phyloP scores from a whole-genome alignment of 2,888 invertebrate species.

The Venusia cambrica region DNA sequence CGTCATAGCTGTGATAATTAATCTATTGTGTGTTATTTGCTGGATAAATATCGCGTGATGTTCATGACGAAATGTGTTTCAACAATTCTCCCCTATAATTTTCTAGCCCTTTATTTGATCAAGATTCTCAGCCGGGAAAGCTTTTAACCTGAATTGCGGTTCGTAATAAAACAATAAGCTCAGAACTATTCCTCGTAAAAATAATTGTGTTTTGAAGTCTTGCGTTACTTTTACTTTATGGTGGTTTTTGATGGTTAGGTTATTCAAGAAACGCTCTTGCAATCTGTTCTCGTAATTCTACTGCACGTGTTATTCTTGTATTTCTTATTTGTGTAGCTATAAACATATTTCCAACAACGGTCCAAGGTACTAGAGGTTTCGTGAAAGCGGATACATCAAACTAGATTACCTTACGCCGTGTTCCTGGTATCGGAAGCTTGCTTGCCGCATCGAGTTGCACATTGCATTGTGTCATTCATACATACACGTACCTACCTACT shows the following conservation, averaged over 20 bases:
- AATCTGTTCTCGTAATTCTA: slow-evolving; percentile 12
- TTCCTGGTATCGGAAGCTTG: slow-evolving; percentile 46
- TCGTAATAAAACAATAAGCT: slow-evolving; percentile 24
- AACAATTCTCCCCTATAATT: slow-evolving; percentile 27
- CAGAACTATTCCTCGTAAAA: slow-evolving; percentile 13
- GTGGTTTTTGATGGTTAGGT: slow-evolving; percentile 17
- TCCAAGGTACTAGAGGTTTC: slow-evolving; percentile 23
- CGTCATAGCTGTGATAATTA: no score
- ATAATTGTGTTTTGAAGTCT: slow-evolving; percentile 6
- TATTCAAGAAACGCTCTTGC: slow-evolving; percentile 19
- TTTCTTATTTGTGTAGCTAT: slow-evolving; percentile 12
- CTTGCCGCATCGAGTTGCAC: slow-evolving; percentile 39
- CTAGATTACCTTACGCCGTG: slow-evolving; percentile 35
- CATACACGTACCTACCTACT: slow-evolving; percentile 9
- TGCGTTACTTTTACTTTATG: slow-evolving; percentile 1
- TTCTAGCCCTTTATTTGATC: slow-evolving; percentile 27
- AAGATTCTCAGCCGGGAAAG: slow-evolving; percentile 27
- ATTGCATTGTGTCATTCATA: slow-evolving; percentile 33
- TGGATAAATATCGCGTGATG: slow-evolving; percentile 6
- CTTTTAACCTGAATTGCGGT: slow-evolving; percentile 41
- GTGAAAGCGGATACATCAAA: slow-evolving; percentile 42
- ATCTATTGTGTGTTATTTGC: slow-evolving; percentile 13
- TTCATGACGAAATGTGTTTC: slow-evolving; percentile 10
- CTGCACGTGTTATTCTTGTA: slow-evolving; percentile 15
- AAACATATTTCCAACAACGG: slow-evolving; percentile 23